A percentile compares a stretch with the other conserved stretches of the same genome.
Evolutionary conservation across 1,140 invertebrate species (phyloP).

Genomic region (Linepithema humile): DNA sequence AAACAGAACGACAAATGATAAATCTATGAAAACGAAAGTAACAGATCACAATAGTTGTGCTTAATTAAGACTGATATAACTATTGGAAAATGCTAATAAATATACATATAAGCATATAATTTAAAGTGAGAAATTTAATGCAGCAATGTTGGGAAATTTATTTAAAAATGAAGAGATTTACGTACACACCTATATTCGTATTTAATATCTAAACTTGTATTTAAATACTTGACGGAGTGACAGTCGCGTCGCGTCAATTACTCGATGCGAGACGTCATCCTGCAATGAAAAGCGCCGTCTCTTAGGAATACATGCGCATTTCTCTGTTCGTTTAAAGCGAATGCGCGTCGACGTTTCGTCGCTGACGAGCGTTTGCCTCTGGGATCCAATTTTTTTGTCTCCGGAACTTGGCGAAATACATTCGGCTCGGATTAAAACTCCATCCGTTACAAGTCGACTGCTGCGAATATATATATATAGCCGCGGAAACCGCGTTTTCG

Average conservation of each 20-base stretch:
- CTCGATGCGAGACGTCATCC: background rate
- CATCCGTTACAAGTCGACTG: slow-evolving; percentile 15
- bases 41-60: background rate
- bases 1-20: background rate
- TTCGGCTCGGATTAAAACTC: slow-evolving; percentile 30
- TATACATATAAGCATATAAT: background rate
- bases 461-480: background rate
- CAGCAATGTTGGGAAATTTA: background rate
- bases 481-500: slow-evolving; percentile 13
- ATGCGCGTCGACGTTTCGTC: background rate
- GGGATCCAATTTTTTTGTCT: slow-evolving; percentile 2
- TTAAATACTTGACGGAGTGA: slow-evolving; percentile 8
- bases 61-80: slow-evolving; percentile 23
- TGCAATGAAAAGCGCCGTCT: slow-evolving; percentile 18
- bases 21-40: slow-evolving; percentile 1
- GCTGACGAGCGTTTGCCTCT: background rate
- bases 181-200: background rate
- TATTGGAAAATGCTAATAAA: slow-evolving; percentile 3
- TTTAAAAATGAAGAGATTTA: background rate
- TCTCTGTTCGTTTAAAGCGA: background rate
- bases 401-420: background rate
- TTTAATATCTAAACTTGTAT: too few species aligned
- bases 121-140: background rate
- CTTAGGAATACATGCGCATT: background rate
- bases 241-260: background rate